Conservation (phyloP, 2,113 vertebrate species). For the Miniopterus natalensis region DNA sequence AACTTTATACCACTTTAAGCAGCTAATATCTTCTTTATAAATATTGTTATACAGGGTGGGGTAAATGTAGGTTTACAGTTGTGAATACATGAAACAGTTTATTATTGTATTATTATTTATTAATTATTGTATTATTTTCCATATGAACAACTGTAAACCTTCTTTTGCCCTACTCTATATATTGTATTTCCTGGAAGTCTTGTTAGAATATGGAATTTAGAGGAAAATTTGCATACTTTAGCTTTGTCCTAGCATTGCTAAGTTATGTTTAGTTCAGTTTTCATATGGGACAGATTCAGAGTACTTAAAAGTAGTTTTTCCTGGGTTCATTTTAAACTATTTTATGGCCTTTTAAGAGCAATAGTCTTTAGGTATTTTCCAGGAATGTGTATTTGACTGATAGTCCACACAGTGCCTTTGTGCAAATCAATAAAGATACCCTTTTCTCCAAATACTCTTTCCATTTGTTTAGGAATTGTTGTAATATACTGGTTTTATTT, state of each 20-base stretch:
- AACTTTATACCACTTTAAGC: slow-evolving; percentile 14
- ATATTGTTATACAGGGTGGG: background rate
- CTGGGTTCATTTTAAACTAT: slow-evolving; percentile 39
- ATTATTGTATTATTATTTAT: too few relatives aligned
- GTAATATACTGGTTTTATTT: background rate
- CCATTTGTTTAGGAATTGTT: background rate
- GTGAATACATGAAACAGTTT: background rate
- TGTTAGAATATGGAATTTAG: slow-evolving; percentile 48
- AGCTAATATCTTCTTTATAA: slow-evolving; percentile 53
- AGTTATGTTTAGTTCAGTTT: slow-evolving; percentile 60
- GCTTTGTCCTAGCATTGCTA: slow-evolving; percentile 52
- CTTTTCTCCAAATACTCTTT: background rate
- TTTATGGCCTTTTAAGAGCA: slow-evolving; percentile 22
- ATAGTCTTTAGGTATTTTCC: slow-evolving; percentile 22
- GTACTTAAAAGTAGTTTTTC: slow-evolving; percentile 38
- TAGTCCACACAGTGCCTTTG: background rate
- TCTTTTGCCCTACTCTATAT: background rate
- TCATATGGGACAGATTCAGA: slow-evolving; percentile 12
- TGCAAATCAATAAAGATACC: background rate
- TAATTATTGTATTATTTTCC: too few relatives aligned
- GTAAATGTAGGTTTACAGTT: background rate
- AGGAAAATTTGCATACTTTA: slow-evolving; percentile 52
- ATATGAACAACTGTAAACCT: background rate
- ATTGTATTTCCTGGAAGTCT: slow-evolving; percentile 21
- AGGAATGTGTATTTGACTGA: background rate